Base-by-base conservation (phyloP, 2,797 vertebrate species). In the Sitta carolinensis region DNA sequence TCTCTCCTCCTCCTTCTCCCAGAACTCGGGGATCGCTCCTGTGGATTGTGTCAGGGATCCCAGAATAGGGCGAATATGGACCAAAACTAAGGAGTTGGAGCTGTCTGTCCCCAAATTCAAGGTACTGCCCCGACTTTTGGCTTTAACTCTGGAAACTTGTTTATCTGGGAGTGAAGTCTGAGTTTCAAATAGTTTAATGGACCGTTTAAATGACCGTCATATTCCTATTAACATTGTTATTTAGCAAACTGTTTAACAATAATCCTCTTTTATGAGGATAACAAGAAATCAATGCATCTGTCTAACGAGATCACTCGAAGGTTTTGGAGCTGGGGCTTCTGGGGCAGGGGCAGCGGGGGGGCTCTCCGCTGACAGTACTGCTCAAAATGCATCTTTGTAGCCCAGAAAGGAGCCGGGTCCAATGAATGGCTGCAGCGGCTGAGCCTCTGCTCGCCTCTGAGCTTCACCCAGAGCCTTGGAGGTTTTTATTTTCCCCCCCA, bases 101-200 rank as follows among this genome's bases (percentile, higher is more conserved):
- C 98, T 99, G 40, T 99, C 99, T 86, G 99, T 99, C 96, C 99
- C 99, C 73, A 99, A 99, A 97, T 99, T 99, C 97, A 99, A 99
- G 99, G 99, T 99, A 97, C 55, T 34, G 36, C 62, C 80, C 63
- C 4, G 38, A 57, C 78, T 75, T 92, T 76, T 51, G 50, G 40
- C 27, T 70, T 85, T 87, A 70, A 13, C 50, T 91, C 34, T 69
- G 48, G 72, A 4, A 84, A 64, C 22, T 50, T 81, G 84, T 84
- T 95, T 84, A 40, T 88, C 26, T 22, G 52, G 27, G 38, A 86
- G 74, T 25, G 70, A 59, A 88, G 59, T 84, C 66, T 73, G 45
- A 13, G 50, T 96, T 94, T 43, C 52, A 32, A 54, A 30, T 69
- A 94, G 91, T 94, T 87, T 91, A 96, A 93, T 91, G 91, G 75